A percentile compares a stretch with the other conserved stretches of the same genome.
These are phyloP conservation scores for Hypena proboscidalis DNA, from an alignment of 2,888 invertebrate genomes.

Conservation along the genomic window DNA sequence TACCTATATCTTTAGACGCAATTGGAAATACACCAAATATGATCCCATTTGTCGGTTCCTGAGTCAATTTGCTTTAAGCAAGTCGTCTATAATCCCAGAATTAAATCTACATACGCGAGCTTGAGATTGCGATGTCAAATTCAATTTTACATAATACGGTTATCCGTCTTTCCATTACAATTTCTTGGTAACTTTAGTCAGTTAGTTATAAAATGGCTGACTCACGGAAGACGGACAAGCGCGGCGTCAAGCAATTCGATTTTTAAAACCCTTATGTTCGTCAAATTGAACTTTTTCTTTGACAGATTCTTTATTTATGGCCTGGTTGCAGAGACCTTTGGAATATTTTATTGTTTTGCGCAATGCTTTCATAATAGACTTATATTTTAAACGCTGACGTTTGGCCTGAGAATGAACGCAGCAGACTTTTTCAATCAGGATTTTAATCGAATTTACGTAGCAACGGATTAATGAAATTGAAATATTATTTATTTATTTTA, in stretches of 20 bases:
- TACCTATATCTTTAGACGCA: too few relatives aligned
- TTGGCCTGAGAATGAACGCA: too few relatives aligned
- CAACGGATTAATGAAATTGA: too few relatives aligned
- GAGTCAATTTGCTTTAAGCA: conserved; percentile 4
- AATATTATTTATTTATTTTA: too few relatives aligned
- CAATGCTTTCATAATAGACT: too few relatives aligned
- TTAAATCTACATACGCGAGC: conserved; percentile 6
- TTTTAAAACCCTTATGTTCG: conserved; percentile 28
- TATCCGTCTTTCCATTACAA: conserved; percentile 35
- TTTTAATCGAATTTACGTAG: too few relatives aligned
- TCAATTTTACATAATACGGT: conserved; percentile 32
- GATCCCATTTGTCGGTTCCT: conserved; percentile 2
- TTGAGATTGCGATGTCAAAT: conserved; percentile 14
- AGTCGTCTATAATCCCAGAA: conserved; percentile 9
- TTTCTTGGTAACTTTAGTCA: conserved; percentile 22
- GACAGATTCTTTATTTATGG: too few relatives aligned
- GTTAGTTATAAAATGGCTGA: conserved; percentile 32
- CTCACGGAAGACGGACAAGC: conserved; percentile 27
- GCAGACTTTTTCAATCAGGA: too few relatives aligned
- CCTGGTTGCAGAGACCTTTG: too few relatives aligned
- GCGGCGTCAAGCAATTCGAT: conserved; percentile 26
- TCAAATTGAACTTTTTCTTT: conserved; percentile 19
- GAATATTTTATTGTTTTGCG: too few relatives aligned
- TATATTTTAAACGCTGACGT: too few relatives aligned
- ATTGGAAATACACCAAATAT: neutral